Evolutionary conservation across 2,113 vertebrate genomes (phyloP), one percentile per base, ranked within the genome.

Genomic region (Oceanites oceanicus): DNA sequence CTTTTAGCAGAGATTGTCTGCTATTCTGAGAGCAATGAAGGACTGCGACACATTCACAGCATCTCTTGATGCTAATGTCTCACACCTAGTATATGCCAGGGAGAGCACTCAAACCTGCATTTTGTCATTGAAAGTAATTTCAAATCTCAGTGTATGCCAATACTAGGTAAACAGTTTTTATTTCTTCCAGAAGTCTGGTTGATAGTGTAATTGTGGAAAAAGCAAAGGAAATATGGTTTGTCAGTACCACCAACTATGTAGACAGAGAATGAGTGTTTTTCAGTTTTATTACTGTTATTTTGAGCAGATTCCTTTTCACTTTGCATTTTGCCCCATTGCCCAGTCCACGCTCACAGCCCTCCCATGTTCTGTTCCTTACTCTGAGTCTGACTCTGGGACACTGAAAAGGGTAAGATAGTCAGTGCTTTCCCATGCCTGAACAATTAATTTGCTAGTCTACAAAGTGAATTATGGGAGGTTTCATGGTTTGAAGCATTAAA

Each of bases 71-170:
- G 73, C 26, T 93, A 55, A 73, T 95, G 88, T 89, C 76, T 82
- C 55, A 85, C 50, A 62, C 40, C 36, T 42, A 11, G 40, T 61
- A 18, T 26, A 36, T 70, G 53, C 58, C 68, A 63, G 86, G 59
- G 78, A 94, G 70, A 72, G 85, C 71, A 61, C 84, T 94, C 66
- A 70, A 71, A 70, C 56, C 34, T 87, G 20, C 36, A 79, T 88
- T 96, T 92, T 90, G 63, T 80, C 86, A 62, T 90, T 79, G 38
- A 71, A 88, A 79, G 86, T 93, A 67, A 93, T 96, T 96, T 96
- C 88, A 91, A 88, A 96, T 91, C 67, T 80, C 72, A 34, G 49
- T 47, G 19, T 84, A 72, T 55, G 76, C 34, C 6, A 2, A 72
- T 66, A 55, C 38, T 38, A 84, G 44, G 67, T 52, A 91, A 56